Evolutionary conservation across 2,113 vertebrate genomes (phyloP).

Genomic region (Hydrochoerus hydrochaeris): DNA sequence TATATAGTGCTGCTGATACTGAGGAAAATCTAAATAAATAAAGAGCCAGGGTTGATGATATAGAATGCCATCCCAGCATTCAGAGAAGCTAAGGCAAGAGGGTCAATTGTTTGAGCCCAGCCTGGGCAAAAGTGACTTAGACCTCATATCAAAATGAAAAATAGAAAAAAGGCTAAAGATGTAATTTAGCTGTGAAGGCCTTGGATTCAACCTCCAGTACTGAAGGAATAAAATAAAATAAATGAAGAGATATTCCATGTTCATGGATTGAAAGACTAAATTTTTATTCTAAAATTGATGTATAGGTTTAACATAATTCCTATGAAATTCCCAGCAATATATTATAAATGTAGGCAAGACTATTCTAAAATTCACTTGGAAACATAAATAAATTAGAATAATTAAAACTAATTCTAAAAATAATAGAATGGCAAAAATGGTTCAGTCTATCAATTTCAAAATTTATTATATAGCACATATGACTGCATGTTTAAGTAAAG

Average conservation of each 20-base stretch:
- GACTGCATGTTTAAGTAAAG: background rate
- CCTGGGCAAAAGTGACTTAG: background rate
- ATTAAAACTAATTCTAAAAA: slow-evolving; percentile 32
- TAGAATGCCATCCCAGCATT: background rate
- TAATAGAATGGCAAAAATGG: background rate
- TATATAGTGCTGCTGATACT: too few species aligned
- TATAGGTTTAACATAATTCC: background rate
- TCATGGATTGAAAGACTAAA: background rate
- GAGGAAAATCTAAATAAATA: background rate
- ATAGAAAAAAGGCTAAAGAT: too few species aligned
- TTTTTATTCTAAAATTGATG: background rate
- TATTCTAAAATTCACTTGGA: background rate
- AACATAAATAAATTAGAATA: background rate
- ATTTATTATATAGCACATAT: background rate
- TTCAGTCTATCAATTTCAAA: background rate
- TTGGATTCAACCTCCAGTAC: background rate
- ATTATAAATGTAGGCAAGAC: background rate
- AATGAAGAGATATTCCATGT: background rate
- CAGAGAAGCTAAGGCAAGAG: background rate
- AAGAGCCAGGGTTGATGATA: background rate
- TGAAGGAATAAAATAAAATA: background rate
- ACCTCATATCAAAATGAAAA: too few species aligned
- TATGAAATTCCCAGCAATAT: background rate
- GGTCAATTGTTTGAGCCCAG: background rate
- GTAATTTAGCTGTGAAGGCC: background rate